Conservation (phyloP, 1,140 invertebrate species). For the Drosophila ananassae region DNA sequence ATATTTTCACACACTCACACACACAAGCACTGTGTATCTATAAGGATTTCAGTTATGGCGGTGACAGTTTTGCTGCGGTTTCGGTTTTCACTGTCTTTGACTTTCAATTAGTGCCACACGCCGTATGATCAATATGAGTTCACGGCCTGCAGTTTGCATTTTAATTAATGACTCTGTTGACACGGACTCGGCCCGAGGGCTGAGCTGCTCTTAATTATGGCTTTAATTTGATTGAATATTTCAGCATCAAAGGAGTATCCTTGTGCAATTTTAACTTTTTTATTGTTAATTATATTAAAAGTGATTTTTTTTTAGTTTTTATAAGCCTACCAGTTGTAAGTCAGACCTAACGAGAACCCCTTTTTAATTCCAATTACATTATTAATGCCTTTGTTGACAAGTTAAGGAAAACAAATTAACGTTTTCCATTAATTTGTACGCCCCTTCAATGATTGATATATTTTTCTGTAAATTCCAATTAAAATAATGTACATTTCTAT, state of each 20-base stretch:
- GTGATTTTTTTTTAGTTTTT: neutral
- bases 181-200: neutral
- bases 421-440: neutral
- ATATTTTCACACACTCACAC: constrained; percentile 18
- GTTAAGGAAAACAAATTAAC: too few species aligned
- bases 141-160: constrained; percentile 30
- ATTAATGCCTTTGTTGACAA: too few species aligned
- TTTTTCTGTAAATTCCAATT: neutral
- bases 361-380: neutral
- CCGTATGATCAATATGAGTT: constrained; percentile 53
- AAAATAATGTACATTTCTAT: neutral
- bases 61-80: constrained; percentile 45
- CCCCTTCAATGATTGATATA: neutral
- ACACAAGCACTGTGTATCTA: constrained; percentile 47
- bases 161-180: constrained; percentile 27
- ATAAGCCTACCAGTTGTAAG: neutral
- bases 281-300: neutral
- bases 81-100: constrained; percentile 34
- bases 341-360: neutral
- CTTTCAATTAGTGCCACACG: constrained; percentile 62
- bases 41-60: constrained; percentile 40
- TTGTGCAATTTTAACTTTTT: neutral
- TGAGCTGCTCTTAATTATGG: constrained; percentile 24
- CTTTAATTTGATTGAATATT: constrained; percentile 28
- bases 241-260: neutral